phyloP scores from a whole-genome alignment of 2,113 vertebrate genomes.

The Xiphorhynchus elegans region DNA sequence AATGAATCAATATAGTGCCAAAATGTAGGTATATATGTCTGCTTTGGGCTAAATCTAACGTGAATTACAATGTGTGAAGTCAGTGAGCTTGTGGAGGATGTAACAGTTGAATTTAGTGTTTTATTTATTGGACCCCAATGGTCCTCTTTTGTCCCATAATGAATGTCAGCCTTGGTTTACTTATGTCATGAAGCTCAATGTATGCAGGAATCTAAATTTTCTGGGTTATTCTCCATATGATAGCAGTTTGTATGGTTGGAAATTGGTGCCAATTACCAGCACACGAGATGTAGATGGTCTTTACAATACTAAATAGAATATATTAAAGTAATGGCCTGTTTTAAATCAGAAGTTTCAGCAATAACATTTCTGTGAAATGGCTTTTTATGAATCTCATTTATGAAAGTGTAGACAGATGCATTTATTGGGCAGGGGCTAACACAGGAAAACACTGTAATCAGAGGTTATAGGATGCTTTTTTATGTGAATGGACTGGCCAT shows the following conservation, averaged over 20 bases:
- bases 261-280: background rate
- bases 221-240: rapidly evolving
- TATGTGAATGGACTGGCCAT: background rate
- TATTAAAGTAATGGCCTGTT: background rate
- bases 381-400: background rate
- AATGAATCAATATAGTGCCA: background rate
- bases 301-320: background rate
- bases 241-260: background rate
- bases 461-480: background rate
- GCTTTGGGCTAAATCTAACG: background rate
- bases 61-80: background rate
- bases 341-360: background rate
- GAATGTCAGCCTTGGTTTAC: background rate
- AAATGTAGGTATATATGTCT: background rate
- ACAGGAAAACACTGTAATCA: background rate
- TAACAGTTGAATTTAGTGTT: background rate
- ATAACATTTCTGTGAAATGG: background rate
- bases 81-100: background rate
- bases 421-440: background rate
- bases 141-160: background rate
- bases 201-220: rapidly evolving
- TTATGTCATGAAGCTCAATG: background rate
- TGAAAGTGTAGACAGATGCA: background rate
- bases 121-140: background rate
- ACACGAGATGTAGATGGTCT: background rate